These are phyloP conservation scores for Ommatoiulus sabulosus DNA, from an alignment of 2,888 invertebrate genomes.

Conservation along the genomic window DNA sequence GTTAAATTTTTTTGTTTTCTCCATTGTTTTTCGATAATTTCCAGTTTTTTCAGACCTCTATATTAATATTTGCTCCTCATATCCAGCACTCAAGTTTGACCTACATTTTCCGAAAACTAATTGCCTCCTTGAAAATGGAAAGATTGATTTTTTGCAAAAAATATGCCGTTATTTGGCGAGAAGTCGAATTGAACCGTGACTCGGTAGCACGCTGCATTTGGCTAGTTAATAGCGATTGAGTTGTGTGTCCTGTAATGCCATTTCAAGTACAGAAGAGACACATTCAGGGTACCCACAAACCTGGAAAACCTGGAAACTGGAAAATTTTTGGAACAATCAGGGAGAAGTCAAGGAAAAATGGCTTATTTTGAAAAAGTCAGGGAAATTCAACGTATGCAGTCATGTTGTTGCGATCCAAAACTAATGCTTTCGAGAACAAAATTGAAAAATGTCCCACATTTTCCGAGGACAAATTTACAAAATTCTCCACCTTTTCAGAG, in stretches of 20 bases:
- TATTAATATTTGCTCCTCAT: slow-evolving; percentile 6
- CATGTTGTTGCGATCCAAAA: too few relatives aligned
- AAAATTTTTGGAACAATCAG: too few relatives aligned
- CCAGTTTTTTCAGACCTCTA: neutral
- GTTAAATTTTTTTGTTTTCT: neutral
- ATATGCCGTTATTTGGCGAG: neutral
- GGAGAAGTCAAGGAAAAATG: too few relatives aligned
- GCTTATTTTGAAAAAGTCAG: too few relatives aligned
- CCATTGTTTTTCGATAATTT: slow-evolving; percentile 34
- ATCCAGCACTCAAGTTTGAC: neutral
- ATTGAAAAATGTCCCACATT: too few relatives aligned
- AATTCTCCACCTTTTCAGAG: too few relatives aligned
- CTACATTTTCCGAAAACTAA: slow-evolving; percentile 12
- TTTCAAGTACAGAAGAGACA: neutral
- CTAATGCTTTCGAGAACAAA: too few relatives aligned
- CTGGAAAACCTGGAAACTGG: too few relatives aligned
- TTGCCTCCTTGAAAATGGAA: slow-evolving; percentile 12
- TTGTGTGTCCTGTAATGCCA: neutral
- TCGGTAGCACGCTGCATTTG: slow-evolving; percentile 34
- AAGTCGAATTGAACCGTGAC: neutral
- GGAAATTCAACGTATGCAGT: too few relatives aligned
- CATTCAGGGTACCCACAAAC: too few relatives aligned
- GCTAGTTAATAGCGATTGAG: neutral
- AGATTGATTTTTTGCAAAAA: neutral
- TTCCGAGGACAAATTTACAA: too few relatives aligned